Percentiles rank a stretch among this genome's conserved stretches.
Conservation (phyloP, 1,140 invertebrate genomes). For the Periplaneta americana region DNA sequence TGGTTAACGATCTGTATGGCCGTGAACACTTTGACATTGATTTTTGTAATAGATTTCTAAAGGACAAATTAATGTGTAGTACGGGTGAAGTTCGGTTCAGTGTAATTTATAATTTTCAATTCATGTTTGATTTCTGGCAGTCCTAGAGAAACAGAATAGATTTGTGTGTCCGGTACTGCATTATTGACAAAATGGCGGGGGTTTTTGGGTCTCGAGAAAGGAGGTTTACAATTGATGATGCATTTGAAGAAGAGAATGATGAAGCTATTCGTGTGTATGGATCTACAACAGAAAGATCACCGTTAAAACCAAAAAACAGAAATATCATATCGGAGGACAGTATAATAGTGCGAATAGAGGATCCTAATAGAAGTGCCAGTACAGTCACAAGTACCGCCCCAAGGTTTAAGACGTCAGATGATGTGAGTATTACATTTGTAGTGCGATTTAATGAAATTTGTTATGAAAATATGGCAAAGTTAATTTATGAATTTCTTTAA, state of each 20-base stretch:
- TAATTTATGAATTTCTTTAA: constrained; percentile 26
- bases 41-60: not conserved
- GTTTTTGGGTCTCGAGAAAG: constrained; percentile 10
- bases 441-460: not conserved
- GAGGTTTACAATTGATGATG: constrained; percentile 70
- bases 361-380: constrained; percentile 13
- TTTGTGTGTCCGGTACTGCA: not conserved
- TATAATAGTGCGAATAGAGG: constrained; percentile 22
- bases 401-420: constrained; percentile 19
- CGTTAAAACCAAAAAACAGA: constrained; percentile 35
- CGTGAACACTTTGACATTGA: not conserved
- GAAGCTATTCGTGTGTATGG: constrained; percentile 72
- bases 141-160: not conserved
- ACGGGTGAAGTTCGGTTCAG: not conserved
- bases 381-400: constrained; percentile 18
- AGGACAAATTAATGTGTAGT: not conserved
- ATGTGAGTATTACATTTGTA: constrained; percentile 13
- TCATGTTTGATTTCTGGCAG: not conserved
- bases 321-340: constrained; percentile 21
- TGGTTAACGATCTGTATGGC: not conserved
- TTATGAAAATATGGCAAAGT: not conserved
- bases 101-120: not conserved
- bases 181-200: constrained; percentile 3
- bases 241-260: constrained; percentile 74
- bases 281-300: constrained; percentile 53